Percentiles rank a stretch among this genome's conserved stretches.
These are phyloP conservation scores for Tetropium fuscum DNA, from an alignment of 2,888 invertebrate species.

Conservation along the genomic window DNA sequence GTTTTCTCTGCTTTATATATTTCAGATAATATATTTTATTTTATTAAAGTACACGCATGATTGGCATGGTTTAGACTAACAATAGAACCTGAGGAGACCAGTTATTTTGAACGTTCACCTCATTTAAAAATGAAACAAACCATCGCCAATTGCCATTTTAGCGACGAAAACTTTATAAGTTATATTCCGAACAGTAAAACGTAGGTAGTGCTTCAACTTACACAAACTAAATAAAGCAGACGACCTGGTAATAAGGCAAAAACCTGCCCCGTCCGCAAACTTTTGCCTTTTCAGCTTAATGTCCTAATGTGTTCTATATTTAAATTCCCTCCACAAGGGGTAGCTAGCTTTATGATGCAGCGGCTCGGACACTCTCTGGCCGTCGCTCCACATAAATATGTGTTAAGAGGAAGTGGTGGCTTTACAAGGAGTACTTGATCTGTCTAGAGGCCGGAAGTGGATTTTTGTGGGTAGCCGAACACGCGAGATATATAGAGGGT, in stretches of 20 bases:
- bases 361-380: constrained; percentile 20
- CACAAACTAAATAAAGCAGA: too few relatives aligned
- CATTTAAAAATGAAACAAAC: too few relatives aligned
- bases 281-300: constrained; percentile 7
- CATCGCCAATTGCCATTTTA: too few relatives aligned
- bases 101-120: too few relatives aligned
- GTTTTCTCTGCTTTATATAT: too few relatives aligned
- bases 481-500: constrained; percentile 35
- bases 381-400: constrained; percentile 21
- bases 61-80: too few relatives aligned
- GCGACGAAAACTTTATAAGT: too few relatives aligned
- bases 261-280: neutral
- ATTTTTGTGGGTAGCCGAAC: constrained; percentile 44
- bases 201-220: too few relatives aligned
- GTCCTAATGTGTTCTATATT: constrained; percentile 12
- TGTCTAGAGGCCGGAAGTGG: constrained; percentile 42
- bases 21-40: too few relatives aligned
- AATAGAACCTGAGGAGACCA: too few relatives aligned
- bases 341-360: constrained; percentile 33
- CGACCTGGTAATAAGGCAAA: neutral
- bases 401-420: constrained; percentile 32
- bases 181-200: too few relatives aligned
- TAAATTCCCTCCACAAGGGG: constrained; percentile 17
- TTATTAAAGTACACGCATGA: too few relatives aligned
- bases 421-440: constrained; percentile 43